A percentile compares a stretch with the other conserved stretches of the same genome.
Conservation (phyloP, 2,888 invertebrate species). For the Maniola hyperantus region DNA sequence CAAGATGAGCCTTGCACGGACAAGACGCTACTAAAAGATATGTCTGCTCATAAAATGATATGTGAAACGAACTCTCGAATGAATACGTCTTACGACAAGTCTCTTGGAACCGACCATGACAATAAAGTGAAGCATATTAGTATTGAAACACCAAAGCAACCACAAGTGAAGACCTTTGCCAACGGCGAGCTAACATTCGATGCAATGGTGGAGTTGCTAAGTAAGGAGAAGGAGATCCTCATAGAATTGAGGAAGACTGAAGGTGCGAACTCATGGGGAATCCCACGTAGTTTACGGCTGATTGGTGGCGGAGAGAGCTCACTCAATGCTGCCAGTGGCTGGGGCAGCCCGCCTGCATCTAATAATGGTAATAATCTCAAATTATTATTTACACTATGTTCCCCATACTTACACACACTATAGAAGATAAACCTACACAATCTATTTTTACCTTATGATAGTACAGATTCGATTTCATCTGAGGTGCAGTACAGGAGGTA, state of each 20-base stretch:
- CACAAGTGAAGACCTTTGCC: conserved; percentile 61
- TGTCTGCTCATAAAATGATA: conserved; percentile 71
- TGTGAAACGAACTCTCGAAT: conserved; percentile 74
- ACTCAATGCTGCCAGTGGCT: conserved; percentile 88
- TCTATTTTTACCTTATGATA: too few species aligned
- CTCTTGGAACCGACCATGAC: conserved; percentile 73
- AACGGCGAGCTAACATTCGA: conserved; percentile 79
- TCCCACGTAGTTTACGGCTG: conserved; percentile 84
- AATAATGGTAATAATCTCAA: conserved; percentile 77
- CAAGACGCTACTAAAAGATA: conserved; percentile 71
- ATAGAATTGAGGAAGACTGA: conserved; percentile 53
- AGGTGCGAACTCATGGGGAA: conserved; percentile 80
- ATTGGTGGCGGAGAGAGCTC: conserved; percentile 92
- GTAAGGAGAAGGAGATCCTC: conserved; percentile 60
- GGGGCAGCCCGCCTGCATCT: conserved; percentile 89
- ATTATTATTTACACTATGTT: neutral
- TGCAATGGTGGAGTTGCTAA: conserved; percentile 70
- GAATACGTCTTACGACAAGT: conserved; percentile 65
- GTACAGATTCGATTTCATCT: too few species aligned
- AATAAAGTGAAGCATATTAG: conserved; percentile 70
- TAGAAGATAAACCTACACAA: too few species aligned
- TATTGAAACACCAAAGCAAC: conserved; percentile 52
- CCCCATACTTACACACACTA: too few species aligned
- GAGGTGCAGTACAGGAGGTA: too few species aligned
- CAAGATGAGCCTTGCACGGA: conserved; percentile 75